Base-by-base conservation (phyloP, 2,113 vertebrate species). In the Pterocles burchelli region DNA sequence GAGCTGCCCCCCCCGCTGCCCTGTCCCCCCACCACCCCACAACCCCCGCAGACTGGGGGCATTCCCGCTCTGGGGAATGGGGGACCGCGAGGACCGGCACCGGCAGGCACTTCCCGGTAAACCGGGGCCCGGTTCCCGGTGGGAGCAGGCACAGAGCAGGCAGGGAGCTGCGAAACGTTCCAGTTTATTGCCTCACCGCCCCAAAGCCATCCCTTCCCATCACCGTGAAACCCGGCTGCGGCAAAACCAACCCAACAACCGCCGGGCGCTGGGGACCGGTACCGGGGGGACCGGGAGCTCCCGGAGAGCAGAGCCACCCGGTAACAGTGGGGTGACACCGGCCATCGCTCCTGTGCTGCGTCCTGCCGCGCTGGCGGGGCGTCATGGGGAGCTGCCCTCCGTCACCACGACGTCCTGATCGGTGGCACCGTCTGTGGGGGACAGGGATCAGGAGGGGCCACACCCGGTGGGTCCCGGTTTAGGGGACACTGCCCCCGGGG, bases 371-470 rank as follows among this genome's bases (percentile, higher is more conserved):
- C 38, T 41, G 38, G 38, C 38, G 17, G 36, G 36, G 31, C 4
- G 10, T 92, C 93, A 97, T 41, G 87, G 73, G 26, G 90, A 58
- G 36, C 77, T 58, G 11, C 93, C 81, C 2, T 95, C 95, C 11
- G 88, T 77, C 38, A 74, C 92, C 38, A 91, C 78, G 33, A 70
- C 13, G 20, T 96, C 90, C 3, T 96, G 95, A 12, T 93, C 96
- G 13, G 96, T 96, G 33, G 88, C 73, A 25, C 71, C 93, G 22
- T 49, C 48, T 49, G 48, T 17, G 48, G 11, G 21, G 21, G 48
- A 24, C 21, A 49, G 10, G 48, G 48, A 41, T 41, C 38, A 41
- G 38, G 38, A 41, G 38, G 38, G 38, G 38, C 38, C 38, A 41
- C 10, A 12, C 38, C 38, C 38, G 38, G 38, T 41, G 38, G 38